A percentile compares a stretch with the other conserved stretches of the same genome.
Evolutionary conservation across 23 tunicate genomes (phyloP).

Genomic region (Phallusia fumigata): DNA sequence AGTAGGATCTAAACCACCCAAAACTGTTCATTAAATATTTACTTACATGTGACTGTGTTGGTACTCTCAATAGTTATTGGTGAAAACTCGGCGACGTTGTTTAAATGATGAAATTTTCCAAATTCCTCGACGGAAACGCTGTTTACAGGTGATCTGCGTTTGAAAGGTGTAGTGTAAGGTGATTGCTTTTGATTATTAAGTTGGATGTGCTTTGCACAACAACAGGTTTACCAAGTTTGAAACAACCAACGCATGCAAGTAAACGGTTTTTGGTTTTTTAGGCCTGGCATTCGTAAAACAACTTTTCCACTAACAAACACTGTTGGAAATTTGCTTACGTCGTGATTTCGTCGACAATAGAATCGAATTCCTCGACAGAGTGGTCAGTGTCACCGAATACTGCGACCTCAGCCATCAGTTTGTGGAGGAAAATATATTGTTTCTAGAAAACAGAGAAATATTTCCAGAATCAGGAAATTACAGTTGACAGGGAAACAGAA

Average conservation of each 20-base stretch:
- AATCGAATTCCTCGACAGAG: neutral
- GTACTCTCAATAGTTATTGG: neutral
- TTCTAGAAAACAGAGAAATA: conserved; percentile 19
- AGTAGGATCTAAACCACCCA: neutral
- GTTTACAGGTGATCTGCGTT: no score
- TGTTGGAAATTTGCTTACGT: neutral
- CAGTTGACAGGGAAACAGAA: no score
- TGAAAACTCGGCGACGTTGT: neutral
- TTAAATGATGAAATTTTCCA: neutral
- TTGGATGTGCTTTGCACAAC: no score
- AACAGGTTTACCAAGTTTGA: no score
- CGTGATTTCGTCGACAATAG: neutral
- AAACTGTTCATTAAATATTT: neutral
- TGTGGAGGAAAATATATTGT: conserved; percentile 49
- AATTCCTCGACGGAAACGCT: neutral
- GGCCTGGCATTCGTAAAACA: no score
- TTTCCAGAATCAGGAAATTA: no score
- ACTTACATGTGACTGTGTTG: neutral
- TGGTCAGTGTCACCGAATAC: conserved; percentile 39
- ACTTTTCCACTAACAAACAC: no score
- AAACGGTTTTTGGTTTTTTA: neutral
- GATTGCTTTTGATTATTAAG: no score
- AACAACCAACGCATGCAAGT: neutral
- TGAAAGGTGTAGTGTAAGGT: no score
- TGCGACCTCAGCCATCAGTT: conserved; percentile 34